Evolutionary conservation across 2,888 invertebrate species (phyloP).

Genomic region (Stenodema calcarata): DNA sequence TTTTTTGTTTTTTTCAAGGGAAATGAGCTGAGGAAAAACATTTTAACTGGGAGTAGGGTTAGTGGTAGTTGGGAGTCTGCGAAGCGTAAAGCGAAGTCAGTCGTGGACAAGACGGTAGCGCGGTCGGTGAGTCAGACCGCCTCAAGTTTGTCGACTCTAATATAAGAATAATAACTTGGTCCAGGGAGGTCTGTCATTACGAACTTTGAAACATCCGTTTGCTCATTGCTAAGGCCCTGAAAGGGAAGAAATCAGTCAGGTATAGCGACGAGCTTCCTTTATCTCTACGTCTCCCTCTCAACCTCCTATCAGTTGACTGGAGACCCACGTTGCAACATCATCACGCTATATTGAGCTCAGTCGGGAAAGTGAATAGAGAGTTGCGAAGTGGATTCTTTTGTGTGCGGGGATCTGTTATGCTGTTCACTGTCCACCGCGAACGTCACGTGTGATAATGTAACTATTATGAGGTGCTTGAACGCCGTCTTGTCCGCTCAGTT

Average conservation of each 20-base stretch:
- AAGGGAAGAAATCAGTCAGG: background rate
- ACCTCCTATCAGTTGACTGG: background rate
- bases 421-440: background rate
- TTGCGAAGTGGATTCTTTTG: background rate
- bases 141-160: background rate
- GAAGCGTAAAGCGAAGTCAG: conserved; percentile 1
- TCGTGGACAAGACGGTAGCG: background rate
- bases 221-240: background rate
- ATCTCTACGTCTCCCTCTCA: background rate
- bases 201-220: conserved; percentile 6
- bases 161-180: background rate
- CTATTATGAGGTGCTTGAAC: background rate
- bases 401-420: background rate
- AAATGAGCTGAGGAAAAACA: background rate
- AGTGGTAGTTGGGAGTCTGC: background rate
- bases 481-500: background rate
- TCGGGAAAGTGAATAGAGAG: conserved; percentile 10
- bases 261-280: background rate
- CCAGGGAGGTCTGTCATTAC: background rate
- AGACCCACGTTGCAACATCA: background rate
- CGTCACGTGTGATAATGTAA: background rate
- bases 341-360: background rate
- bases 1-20: background rate
- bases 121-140: conserved; percentile 1
- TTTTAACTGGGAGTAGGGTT: background rate